phyloP scores from a whole-genome alignment of 2,888 invertebrate genomes.

The Chrysotoxum bicinctum region DNA sequence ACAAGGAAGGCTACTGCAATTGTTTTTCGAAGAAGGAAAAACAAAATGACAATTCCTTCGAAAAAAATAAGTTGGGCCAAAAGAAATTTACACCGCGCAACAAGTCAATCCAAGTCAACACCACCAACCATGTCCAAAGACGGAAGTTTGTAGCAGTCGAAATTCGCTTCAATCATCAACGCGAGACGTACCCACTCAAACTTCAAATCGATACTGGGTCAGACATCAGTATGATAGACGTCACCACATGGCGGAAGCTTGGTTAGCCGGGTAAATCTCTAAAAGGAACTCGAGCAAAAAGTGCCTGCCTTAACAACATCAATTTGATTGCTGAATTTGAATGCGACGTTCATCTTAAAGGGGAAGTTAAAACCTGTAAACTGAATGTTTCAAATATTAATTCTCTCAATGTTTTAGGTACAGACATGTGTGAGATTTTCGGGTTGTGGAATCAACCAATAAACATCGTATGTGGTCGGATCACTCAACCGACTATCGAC shows the following conservation, averaged over 20 bases:
- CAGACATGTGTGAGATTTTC: conserved; percentile 49
- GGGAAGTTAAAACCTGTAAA: conserved; percentile 9
- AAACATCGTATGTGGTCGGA: too few relatives aligned
- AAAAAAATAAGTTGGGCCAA: background rate
- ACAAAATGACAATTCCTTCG: background rate
- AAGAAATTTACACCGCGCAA: background rate
- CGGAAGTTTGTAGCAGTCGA: background rate
- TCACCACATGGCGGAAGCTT: conserved; percentile 40
- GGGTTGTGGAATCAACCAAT: conserved; percentile 45
- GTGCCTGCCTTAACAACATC: conserved; percentile 27
- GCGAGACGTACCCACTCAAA: background rate
- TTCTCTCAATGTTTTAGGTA: conserved; percentile 49
- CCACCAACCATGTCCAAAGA: background rate
- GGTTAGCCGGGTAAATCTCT: conserved; percentile 29
- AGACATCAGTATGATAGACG: conserved; percentile 61
- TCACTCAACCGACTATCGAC: too few relatives aligned
- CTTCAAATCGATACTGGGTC: conserved; percentile 57
- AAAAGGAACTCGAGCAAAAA: background rate
- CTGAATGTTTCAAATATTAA: conserved; percentile 37
- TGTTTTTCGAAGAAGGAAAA: conserved; percentile 8
- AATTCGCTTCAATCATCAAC: background rate
- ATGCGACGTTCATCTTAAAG: conserved; percentile 30
- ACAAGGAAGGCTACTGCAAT: conserved; percentile 13
- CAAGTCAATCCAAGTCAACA: conserved; percentile 15
- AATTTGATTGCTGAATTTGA: conserved; percentile 23